phyloP scores from a whole-genome alignment of 1,140 invertebrate species.

The Mercenaria mercenaria region DNA sequence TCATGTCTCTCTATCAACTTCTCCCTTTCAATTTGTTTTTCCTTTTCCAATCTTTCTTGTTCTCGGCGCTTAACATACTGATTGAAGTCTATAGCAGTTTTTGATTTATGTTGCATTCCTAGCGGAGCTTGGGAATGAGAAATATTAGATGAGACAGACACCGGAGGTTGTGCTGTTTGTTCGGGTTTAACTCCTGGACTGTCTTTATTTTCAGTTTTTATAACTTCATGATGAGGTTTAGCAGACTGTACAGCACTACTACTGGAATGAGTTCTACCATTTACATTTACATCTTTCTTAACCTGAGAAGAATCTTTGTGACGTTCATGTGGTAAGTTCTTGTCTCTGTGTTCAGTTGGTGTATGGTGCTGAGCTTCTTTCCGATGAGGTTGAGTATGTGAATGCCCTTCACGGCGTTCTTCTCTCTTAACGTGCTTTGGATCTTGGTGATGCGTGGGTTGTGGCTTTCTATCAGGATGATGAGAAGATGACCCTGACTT shows the following conservation, averaged over 20 bases:
- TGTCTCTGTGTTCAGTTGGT: conserved; percentile 2
- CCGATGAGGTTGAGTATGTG: neutral
- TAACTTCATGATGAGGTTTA: conserved; percentile 21
- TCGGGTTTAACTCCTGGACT: neutral
- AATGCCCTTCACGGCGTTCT: neutral
- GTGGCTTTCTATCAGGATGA: conserved; percentile 7
- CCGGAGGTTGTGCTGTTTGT: neutral
- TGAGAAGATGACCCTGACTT: neutral
- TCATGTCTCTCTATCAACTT: conserved; percentile 6
- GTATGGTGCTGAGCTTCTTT: neutral
- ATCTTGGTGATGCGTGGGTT: neutral
- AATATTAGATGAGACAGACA: neutral
- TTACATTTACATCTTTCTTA: conserved; percentile 26
- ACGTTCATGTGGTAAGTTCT: neutral
- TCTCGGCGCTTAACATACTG: conserved; percentile 48
- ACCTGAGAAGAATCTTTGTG: conserved; percentile 6
- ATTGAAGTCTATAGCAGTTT: conserved; percentile 59
- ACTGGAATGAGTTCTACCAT: conserved; percentile 20
- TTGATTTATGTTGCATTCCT: conserved; percentile 30
- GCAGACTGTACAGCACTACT: neutral
- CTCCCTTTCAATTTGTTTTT: conserved; percentile 33
- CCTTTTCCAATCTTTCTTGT: conserved; percentile 41
- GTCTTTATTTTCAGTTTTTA: conserved; percentile 42
- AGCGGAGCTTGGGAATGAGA: neutral
- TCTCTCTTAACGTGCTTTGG: conserved; percentile 7